Conservation (phyloP, 2,113 vertebrate species). For the Nothobranchius kuhntae region DNA sequence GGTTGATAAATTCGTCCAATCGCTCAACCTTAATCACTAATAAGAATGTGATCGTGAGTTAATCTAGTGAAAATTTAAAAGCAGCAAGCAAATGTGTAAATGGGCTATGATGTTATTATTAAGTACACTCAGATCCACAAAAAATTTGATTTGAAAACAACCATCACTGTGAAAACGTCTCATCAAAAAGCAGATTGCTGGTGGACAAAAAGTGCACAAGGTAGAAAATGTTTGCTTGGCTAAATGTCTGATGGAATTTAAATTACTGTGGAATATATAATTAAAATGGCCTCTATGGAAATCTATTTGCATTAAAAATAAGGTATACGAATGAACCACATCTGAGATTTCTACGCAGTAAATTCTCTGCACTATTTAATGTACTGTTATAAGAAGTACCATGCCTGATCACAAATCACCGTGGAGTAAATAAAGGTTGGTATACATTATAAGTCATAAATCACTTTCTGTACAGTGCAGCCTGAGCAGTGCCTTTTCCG, state of each 20-base stretch:
- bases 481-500: slow-evolving; percentile 1
- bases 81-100: too few species aligned
- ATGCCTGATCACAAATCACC: slow-evolving; percentile 9
- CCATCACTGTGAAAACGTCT: too few species aligned
- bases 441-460: slow-evolving; percentile 36
- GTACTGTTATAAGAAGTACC: background rate
- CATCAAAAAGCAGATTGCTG: background rate
- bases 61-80: too few species aligned
- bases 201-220: background rate
- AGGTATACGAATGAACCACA: background rate
- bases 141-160: too few species aligned
- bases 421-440: background rate
- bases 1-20: too few species aligned
- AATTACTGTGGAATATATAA: background rate
- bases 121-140: too few species aligned
- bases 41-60: too few species aligned
- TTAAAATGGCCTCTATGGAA: background rate
- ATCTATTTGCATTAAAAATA: background rate
- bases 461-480: slow-evolving; percentile 11
- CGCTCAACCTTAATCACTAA: too few species aligned
- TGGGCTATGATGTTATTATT: too few species aligned
- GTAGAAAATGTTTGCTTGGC: background rate
- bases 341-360: background rate
- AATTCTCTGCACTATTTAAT: background rate
- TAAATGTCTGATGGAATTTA: background rate